Base-by-base conservation (phyloP, 1,140 invertebrate genomes). In the Calliopsis andreniformis region DNA sequence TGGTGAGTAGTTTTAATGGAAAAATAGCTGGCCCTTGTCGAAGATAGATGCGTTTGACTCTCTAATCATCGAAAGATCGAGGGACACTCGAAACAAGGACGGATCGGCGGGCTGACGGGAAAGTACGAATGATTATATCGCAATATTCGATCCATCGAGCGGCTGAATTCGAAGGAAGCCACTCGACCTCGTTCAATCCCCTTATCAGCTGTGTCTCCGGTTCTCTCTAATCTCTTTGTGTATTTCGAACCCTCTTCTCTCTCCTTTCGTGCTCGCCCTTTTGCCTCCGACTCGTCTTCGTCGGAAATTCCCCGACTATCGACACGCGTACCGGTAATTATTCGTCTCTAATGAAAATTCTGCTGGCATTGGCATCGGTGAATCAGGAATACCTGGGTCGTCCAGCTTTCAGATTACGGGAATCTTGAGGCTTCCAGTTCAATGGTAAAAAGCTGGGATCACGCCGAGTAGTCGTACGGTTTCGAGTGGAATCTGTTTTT, bases 101-200 rank as follows among this genome's bases (percentile, higher is more conserved):
- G 20, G 61, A 64, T 64, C 70, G n/a, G 2, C 58, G 6, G 14
- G 43, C 0, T 1, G n/a, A 20, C 8, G 18, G 3, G 18, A 3
- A 59, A 12, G 20, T 16, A 43, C 35, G 23, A 4, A n/a, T 49
- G 30, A 68, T 68, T 66, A 56, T 56, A 75, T 75, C 51, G 51
- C 30, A 28, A 75, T 67, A 67, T 75, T 75, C 62, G 71, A 75
- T 75, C 62, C 42, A n/a, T 35, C 62, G 62, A 49, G 28, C 35
- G 28, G 45, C 45, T 35, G 42, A 30, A 39, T 75, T 68, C 39
- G 63, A 67, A 56, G 63, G 62, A 75, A 68, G 62, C 71, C 71
- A 58, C 51, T 75, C 55, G 53, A 68, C 63, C 72, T 49, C 72
- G 63, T 76, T 76, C 58, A 68, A 76, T 76, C 64, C 42, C 64